A percentile compares a stretch with the other conserved stretches of the same genome.
phyloP scores from a whole-genome alignment of 2,797 vertebrate genomes.

The Chiropotes sagulatus region DNA sequence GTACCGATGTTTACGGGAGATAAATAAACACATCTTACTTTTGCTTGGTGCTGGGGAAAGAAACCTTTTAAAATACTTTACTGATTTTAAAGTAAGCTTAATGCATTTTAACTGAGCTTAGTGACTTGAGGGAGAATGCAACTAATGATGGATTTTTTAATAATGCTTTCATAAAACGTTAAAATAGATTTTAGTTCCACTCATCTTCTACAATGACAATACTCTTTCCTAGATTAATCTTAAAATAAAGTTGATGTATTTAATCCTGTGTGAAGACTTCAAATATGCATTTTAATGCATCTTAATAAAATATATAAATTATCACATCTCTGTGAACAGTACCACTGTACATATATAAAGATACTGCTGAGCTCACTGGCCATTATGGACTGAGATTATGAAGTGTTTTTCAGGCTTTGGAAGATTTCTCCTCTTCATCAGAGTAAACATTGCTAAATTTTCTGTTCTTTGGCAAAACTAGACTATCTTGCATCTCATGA shows the following conservation, averaged over 20 bases:
- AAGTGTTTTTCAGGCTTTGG: neutral
- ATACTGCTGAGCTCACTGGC: neutral
- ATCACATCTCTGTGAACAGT: conserved; percentile 35
- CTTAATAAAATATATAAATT: conserved; percentile 64
- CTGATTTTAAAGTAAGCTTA: conserved; percentile 79
- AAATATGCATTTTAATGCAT: conserved; percentile 58
- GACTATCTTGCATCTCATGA: neutral
- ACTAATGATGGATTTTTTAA: conserved; percentile 79
- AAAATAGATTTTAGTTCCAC: conserved; percentile 74
- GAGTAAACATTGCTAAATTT: neutral
- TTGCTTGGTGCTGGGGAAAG: conserved; percentile 50
- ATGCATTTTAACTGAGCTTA: conserved; percentile 76
- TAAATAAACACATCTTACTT: conserved; percentile 72
- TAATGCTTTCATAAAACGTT: conserved; percentile 81
- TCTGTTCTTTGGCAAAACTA: neutral
- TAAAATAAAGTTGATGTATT: conserved; percentile 72
- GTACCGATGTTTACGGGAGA: conserved; percentile 47
- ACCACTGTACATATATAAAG: neutral
- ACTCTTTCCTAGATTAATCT: conserved; percentile 63
- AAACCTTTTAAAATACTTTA: conserved; percentile 70
- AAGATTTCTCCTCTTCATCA: neutral
- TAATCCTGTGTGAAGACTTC: conserved; percentile 65
- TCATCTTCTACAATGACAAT: conserved; percentile 73
- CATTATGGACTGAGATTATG: neutral
- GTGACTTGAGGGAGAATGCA: conserved; percentile 64